A percentile compares a stretch with the other conserved stretches of the same genome.
Conservation (phyloP, 2,113 vertebrate species). For the Silurus asotus region DNA sequence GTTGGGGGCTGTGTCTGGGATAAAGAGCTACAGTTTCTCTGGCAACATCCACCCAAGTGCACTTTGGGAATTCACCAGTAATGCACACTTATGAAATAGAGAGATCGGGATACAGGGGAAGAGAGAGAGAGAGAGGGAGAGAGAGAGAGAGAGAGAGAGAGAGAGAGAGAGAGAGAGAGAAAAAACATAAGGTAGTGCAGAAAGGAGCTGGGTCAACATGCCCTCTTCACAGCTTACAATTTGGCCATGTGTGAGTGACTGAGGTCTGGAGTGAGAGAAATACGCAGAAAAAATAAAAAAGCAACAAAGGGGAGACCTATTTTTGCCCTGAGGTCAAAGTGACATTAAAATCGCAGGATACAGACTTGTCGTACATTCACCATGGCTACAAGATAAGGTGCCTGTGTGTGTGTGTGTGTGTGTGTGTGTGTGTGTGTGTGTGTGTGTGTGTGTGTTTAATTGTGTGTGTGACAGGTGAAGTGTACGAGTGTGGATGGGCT, state of each 20-base stretch:
- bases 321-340: slow-evolving; percentile 23
- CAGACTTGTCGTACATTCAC: background rate
- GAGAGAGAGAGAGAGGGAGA: slow-evolving; percentile 9
- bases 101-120: background rate
- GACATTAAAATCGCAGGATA: slow-evolving; percentile 36
- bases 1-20: slow-evolving; percentile 57
- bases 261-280: background rate
- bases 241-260: slow-evolving; percentile 2
- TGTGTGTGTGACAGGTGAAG: slow-evolving; percentile 39
- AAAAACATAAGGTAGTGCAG: background rate
- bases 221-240: slow-evolving; percentile 35
- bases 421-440: slow-evolving; percentile 29
- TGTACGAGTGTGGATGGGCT: slow-evolving; percentile 49
- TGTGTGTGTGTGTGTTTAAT: slow-evolving; percentile 37
- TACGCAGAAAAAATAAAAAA: background rate
- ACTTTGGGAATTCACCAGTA: slow-evolving; percentile 61
- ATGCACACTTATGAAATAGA: slow-evolving; percentile 28
- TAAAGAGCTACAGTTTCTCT: slow-evolving; percentile 70
- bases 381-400: slow-evolving; percentile 34
- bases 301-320: background rate
- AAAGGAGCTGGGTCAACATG: slow-evolving; percentile 22
- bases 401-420: slow-evolving; percentile 31
- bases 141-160: background rate
- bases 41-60: slow-evolving; percentile 62
- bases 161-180: too few relatives aligned